Base-by-base conservation (phyloP, 1,140 invertebrate genomes). In the Maniola jurtina region DNA sequence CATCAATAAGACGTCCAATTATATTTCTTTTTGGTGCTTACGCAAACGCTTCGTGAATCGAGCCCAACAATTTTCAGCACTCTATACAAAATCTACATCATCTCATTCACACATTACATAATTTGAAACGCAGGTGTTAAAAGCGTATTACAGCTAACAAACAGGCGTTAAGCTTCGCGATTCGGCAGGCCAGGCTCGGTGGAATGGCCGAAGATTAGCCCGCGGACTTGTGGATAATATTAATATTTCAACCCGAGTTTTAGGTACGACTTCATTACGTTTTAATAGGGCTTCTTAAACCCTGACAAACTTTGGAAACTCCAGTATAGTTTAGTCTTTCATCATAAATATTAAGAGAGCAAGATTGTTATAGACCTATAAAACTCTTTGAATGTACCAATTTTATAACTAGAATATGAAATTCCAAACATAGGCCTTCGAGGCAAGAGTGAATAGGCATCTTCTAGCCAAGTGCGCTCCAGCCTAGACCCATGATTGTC, bases 131-230 rank as follows among this genome's bases (percentile, higher is more conserved):
- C 82, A 88, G 85, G 84, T 86, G 83, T 86, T 88, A 86, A 89
- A 90, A 88, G 74, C 84, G 76, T 86, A 90, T 90, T 88, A 88
- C 72, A 72, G 80, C 68, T 77, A 77, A 88, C 86, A 88, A 90
- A 90, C 86, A 90, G 81, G 83, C 77, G 84, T 70, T 88, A 90
- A 90, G 86, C 86, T 76, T 77, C 70, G 77, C 82, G 76, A 81
- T 85, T 83, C 81, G 80, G 81, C 77, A 79, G 75, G 77, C 80
- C 78, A 77, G 75, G 73, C 76, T 79, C 71, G 77, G 65, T 75
- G 75, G 83, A 88, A 89, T 83, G 79, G 80, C 63, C 68, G 77
- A 86, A 88, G 84, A 88, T 88, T 86, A 88, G 79, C 79, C 72
- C 69, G 64, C 67, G 70, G 73, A 78, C 76, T 80, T 81, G 66